Percentiles rank a stretch among this genome's conserved stretches.
These are phyloP conservation scores for Apteryx mantelli DNA, from an alignment of 2,113 vertebrate genomes.

Conservation along the genomic window DNA sequence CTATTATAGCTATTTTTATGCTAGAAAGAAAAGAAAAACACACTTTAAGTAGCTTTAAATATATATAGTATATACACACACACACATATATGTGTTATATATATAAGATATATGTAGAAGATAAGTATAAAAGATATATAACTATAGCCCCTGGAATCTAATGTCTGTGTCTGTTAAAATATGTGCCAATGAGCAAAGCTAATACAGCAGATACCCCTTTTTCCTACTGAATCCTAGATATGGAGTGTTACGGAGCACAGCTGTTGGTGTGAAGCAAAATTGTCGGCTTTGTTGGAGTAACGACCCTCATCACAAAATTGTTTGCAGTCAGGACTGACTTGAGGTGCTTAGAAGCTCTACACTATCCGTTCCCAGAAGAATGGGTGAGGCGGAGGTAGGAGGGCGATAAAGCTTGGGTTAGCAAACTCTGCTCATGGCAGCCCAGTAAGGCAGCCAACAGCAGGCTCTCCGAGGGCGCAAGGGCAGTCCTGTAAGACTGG, in stretches of 20 bases:
- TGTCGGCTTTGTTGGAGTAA: not conserved
- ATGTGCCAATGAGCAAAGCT: not conserved
- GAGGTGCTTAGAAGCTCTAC: not conserved
- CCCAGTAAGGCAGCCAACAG: not conserved
- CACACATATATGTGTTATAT: too few relatives aligned
- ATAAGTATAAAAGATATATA: too few relatives aligned
- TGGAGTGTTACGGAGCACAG: accelerated
- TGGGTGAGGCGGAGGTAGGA: not conserved
- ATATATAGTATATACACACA: too few relatives aligned
- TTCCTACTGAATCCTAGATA: not conserved
- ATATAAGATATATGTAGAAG: too few relatives aligned
- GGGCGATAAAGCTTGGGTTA: not conserved
- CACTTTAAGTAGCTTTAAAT: not conserved
- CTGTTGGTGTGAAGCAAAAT: not conserved
- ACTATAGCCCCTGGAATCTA: not conserved
- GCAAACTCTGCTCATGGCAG: not conserved
- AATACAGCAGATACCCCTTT: not conserved
- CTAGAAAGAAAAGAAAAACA: not conserved
- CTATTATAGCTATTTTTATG: not conserved
- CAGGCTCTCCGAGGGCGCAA: not conserved
- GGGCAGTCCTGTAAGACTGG: not conserved
- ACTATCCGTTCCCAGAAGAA: not conserved
- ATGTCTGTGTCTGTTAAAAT: not conserved
- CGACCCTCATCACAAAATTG: not conserved
- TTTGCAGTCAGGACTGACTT: not conserved